Conservation (phyloP, 2,888 invertebrate genomes). For the Dasysyrphus albostriatus region DNA sequence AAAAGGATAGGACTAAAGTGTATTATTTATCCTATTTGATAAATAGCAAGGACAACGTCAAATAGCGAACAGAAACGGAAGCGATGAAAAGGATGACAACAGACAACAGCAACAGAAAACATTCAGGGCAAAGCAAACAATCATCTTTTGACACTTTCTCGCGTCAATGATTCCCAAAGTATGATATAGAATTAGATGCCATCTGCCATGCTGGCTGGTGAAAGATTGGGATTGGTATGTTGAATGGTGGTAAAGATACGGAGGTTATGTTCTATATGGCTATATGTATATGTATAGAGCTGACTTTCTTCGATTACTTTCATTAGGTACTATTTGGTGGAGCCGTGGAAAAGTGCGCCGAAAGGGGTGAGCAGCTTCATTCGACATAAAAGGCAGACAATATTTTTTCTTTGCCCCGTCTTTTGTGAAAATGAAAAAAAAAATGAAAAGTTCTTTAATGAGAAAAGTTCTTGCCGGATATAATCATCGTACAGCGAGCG, state of each 20-base stretch:
- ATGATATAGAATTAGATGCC: conserved; percentile 43
- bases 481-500: conserved; percentile 58
- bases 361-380: conserved; percentile 57
- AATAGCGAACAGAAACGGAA: conserved; percentile 27
- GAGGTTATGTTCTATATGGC: background rate
- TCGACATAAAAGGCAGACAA: conserved; percentile 57
- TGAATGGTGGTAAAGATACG: conserved; percentile 5
- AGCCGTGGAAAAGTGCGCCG: conserved; percentile 23
- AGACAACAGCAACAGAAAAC: conserved; percentile 33
- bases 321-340: conserved; percentile 34
- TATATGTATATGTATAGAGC: background rate
- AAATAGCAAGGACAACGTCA: conserved; percentile 50
- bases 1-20: conserved; percentile 37
- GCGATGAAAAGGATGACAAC: conserved; percentile 31
- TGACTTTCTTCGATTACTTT: conserved; percentile 59
- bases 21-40: conserved; percentile 58
- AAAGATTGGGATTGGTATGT: conserved; percentile 3
- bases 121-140: conserved; percentile 63
- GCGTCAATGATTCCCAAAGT: conserved; percentile 60
- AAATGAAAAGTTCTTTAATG: conserved; percentile 67
- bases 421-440: conserved; percentile 36
- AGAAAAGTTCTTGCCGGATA: conserved; percentile 73
- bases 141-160: conserved; percentile 66
- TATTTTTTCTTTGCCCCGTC: conserved; percentile 51
- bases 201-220: background rate